Conservation (phyloP, 2,888 invertebrate species). For the Parnassius orleans region DNA sequence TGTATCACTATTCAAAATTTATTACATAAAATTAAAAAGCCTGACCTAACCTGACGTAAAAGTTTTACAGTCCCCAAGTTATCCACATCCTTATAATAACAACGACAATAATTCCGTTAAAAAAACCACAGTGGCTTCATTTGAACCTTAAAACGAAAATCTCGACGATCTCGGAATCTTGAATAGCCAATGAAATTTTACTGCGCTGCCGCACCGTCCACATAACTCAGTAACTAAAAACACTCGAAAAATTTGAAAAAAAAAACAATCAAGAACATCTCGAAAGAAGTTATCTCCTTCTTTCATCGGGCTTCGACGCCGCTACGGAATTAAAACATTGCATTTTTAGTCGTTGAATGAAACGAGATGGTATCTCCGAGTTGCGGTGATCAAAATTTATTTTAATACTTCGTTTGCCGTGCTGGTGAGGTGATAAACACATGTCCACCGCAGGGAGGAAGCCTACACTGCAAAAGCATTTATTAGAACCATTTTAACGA, state of each 20-base stretch:
- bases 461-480: not conserved
- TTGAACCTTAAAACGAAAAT: constrained; percentile 41
- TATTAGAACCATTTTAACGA: not conserved
- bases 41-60: too few species aligned
- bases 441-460: not conserved
- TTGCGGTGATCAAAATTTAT: constrained; percentile 11
- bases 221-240: constrained; percentile 51
- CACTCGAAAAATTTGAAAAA: constrained; percentile 32
- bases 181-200: constrained; percentile 59
- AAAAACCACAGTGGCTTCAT: constrained; percentile 52
- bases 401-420: constrained; percentile 2
- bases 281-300: constrained; percentile 40
- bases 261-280: constrained; percentile 34
- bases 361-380: constrained; percentile 48
- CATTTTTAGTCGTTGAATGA: constrained; percentile 38
- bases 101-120: constrained; percentile 27
- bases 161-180: constrained; percentile 43
- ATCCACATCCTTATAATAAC: constrained; percentile 12
- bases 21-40: too few species aligned
- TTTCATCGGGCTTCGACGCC: constrained; percentile 45
- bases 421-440: not conserved
- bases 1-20: too few species aligned
- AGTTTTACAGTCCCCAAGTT: constrained; percentile 3
- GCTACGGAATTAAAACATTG: constrained; percentile 72
- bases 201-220: constrained; percentile 47